phyloP scores from a whole-genome alignment of 2,888 invertebrate species.

The Dolichopus griseipennis region DNA sequence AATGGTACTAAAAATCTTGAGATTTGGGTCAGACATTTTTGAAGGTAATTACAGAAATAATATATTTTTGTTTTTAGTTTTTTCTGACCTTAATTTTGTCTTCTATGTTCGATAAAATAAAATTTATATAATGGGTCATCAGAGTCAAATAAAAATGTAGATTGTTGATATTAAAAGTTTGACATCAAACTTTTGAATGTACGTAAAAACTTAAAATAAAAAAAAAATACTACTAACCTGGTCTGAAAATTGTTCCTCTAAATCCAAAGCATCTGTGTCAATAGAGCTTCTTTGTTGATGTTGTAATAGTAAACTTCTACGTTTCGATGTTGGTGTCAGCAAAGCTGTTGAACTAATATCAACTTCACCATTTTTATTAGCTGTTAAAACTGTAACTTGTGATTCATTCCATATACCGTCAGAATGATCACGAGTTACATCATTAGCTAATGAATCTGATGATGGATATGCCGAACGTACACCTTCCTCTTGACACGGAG shows the following conservation, averaged over 20 bases:
- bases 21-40: background rate
- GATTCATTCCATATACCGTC: conserved; percentile 87
- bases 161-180: too few relatives aligned
- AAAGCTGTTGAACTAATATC: conserved; percentile 49
- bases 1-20: background rate
- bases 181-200: too few relatives aligned
- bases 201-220: background rate
- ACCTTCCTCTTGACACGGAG: conserved; percentile 50
- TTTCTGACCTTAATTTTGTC: too few relatives aligned
- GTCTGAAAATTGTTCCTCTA: conserved; percentile 55
- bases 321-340: conserved; percentile 67
- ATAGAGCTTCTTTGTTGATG: conserved; percentile 80
- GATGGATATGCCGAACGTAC: conserved; percentile 64
- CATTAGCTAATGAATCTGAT: conserved; percentile 74
- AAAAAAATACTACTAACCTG: conserved; percentile 40
- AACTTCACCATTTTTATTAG: conserved; percentile 34
- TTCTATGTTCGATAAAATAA: too few relatives aligned
- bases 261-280: conserved; percentile 73
- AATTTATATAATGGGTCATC: too few relatives aligned
- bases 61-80: too few relatives aligned
- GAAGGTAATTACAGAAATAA: background rate
- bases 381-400: conserved; percentile 72
- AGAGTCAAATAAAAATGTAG: too few relatives aligned
- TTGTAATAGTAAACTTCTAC: conserved; percentile 68
- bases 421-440: conserved; percentile 68